phyloP scores from a whole-genome alignment of 2,797 vertebrate genomes.

The Pristis pectinata region DNA sequence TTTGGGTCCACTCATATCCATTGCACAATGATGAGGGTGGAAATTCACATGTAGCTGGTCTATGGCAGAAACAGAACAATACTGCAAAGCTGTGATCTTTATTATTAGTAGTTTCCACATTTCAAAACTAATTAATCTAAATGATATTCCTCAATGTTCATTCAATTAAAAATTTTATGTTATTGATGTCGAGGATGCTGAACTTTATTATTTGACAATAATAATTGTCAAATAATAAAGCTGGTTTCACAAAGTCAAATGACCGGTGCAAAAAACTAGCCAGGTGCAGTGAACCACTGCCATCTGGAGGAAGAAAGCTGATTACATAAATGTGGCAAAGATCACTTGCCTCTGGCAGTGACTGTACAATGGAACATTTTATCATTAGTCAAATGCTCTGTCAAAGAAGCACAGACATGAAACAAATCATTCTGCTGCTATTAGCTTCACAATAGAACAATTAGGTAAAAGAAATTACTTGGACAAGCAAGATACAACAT shows the following conservation, averaged over 20 bases:
- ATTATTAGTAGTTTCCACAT: neutral
- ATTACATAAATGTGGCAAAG: neutral
- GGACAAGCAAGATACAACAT: neutral
- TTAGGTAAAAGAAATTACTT: neutral
- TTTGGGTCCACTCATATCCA: neutral
- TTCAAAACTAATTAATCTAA: neutral
- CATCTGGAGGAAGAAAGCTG: conserved; percentile 52
- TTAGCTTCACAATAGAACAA: neutral
- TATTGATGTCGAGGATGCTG: neutral
- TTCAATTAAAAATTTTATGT: neutral
- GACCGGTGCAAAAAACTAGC: neutral
- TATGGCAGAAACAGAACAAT: neutral
- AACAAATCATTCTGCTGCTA: neutral
- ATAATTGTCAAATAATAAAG: neutral
- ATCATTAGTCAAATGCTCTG: neutral
- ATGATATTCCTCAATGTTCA: neutral
- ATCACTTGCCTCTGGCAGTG: too few relatives aligned
- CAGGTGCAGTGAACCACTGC: conserved; percentile 48
- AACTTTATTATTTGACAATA: neutral
- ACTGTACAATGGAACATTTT: conserved; percentile 1
- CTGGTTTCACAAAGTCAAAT: conserved; percentile 29
- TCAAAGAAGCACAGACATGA: neutral
- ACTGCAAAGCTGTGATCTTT: neutral
- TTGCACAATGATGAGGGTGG: neutral
- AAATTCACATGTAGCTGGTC: neutral